Evolutionary conservation across 2,888 invertebrate species (phyloP).

Genomic region (Pollenia labialis): DNA sequence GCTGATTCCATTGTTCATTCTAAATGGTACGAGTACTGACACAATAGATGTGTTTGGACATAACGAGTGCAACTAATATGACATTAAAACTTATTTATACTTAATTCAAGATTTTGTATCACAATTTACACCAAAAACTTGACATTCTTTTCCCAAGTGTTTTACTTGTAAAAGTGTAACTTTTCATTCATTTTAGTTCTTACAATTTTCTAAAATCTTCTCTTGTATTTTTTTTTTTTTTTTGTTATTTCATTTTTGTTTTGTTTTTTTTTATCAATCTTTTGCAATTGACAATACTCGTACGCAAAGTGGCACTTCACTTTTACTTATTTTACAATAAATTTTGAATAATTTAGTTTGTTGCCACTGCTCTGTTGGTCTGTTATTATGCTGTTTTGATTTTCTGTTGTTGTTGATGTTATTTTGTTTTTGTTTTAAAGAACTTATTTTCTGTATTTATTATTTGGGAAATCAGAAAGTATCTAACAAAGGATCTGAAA

Average conservation of each 20-base stretch:
- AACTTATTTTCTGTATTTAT: slow-evolving; percentile 20
- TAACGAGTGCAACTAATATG: slow-evolving; percentile 71
- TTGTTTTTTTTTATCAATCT: slow-evolving; percentile 24
- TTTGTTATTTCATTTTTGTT: slow-evolving; percentile 23
- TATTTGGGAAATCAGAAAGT: slow-evolving; percentile 46
- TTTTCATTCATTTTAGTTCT: slow-evolving; percentile 51
- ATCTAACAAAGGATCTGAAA: background rate
- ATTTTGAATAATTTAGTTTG: slow-evolving; percentile 45
- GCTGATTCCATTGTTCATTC: background rate
- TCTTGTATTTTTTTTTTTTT: slow-evolving; percentile 20
- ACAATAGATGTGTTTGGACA: slow-evolving; percentile 55
- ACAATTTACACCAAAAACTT: slow-evolving; percentile 71
- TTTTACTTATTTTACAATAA: slow-evolving; percentile 51
- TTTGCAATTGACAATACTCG: slow-evolving; percentile 72
- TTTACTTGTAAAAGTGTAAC: slow-evolving; percentile 67
- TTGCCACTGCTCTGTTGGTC: slow-evolving; percentile 17
- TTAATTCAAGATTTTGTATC: slow-evolving; percentile 70
- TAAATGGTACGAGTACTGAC: background rate
- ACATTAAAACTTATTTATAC: slow-evolving; percentile 71
- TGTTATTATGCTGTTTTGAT: background rate
- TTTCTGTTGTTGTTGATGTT: background rate
- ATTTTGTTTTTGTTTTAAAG: slow-evolving; percentile 41
- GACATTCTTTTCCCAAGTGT: slow-evolving; percentile 71
- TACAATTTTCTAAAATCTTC: slow-evolving; percentile 42
- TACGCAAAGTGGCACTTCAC: slow-evolving; percentile 71